phyloP scores from a whole-genome alignment of 2,113 vertebrate genomes.

The Ailurus styani region DNA sequence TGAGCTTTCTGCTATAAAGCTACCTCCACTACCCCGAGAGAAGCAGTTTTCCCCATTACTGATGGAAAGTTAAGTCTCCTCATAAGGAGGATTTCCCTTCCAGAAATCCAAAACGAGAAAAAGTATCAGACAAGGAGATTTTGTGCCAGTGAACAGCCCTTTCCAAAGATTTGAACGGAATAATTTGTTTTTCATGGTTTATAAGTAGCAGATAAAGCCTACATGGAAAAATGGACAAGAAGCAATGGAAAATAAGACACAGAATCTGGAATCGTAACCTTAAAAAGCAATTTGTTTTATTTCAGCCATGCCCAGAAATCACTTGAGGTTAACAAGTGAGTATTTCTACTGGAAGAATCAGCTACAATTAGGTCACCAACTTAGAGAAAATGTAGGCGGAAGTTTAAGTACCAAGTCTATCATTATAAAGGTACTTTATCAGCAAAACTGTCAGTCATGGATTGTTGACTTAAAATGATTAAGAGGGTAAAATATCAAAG shows the following conservation, averaged over 20 bases:
- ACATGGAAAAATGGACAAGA: conserved; percentile 71
- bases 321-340: conserved; percentile 61
- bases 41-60: conserved; percentile 73
- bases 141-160: conserved; percentile 70
- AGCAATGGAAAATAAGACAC: conserved; percentile 71
- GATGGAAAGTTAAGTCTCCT: conserved; percentile 79
- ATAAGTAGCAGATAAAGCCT: conserved; percentile 75
- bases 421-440: conserved; percentile 59
- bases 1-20: conserved; percentile 59
- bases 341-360: conserved; percentile 62
- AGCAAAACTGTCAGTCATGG: conserved; percentile 49
- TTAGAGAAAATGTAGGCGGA: conserved; percentile 51
- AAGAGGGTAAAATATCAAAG: conserved; percentile 37
- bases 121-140: conserved; percentile 64
- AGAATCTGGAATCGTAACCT: conserved; percentile 61
- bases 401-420: conserved; percentile 43
- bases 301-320: conserved; percentile 62
- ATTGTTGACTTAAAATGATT: conserved; percentile 39
- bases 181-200: conserved; percentile 78
- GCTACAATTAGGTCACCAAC: conserved; percentile 50
- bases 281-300: conserved; percentile 50
- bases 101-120: conserved; percentile 74
- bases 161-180: conserved; percentile 73
- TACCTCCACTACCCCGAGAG: conserved; percentile 56
- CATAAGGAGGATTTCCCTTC: conserved; percentile 77